Conservation (phyloP, 35 echinoderm and acorn worm genomes). For the Holothuria glaberrima region DNA sequence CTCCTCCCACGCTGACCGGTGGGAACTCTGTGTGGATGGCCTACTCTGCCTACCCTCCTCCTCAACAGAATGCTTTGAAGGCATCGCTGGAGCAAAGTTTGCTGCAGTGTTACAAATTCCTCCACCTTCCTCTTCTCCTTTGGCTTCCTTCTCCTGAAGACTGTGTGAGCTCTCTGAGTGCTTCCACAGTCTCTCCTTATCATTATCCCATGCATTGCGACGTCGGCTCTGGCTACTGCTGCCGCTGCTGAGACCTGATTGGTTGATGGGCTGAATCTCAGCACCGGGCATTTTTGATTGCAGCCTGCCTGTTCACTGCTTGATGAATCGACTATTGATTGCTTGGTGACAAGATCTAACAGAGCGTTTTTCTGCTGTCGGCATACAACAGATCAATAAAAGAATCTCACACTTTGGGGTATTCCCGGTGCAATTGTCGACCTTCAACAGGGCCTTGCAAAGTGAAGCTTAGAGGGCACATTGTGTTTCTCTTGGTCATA, state of each 20-base stretch:
- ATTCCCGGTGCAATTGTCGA: conserved; percentile 28
- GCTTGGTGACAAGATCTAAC: conserved; percentile 42
- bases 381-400: conserved; percentile 43
- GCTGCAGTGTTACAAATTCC: conserved; percentile 53
- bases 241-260: conserved; percentile 70
- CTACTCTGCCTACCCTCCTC: conserved; percentile 50
- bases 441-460: conserved; percentile 48
- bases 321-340: conserved; percentile 64
- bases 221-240: conserved; percentile 57
- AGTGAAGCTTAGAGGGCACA: conserved; percentile 23
- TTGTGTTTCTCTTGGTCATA: conserved; percentile 2
- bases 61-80: conserved; percentile 1
- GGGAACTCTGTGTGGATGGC: conserved; percentile 74
- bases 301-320: conserved; percentile 50
- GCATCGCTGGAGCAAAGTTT: conserved; percentile 41
- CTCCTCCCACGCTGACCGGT: conserved; percentile 83
- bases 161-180: conserved; percentile 62
- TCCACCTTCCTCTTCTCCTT: conserved; percentile 48
- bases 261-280: conserved; percentile 60
- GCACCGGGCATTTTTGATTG: conserved; percentile 64
- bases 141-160: conserved; percentile 48
- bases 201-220: conserved; percentile 71
- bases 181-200: conserved; percentile 71
- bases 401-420: conserved; percentile 52
- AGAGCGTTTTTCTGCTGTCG: conserved; percentile 15